Evolutionary conservation across 2,113 vertebrate species (phyloP), one percentile per base, ranked within the genome.

Genomic region (Anhinga rufa): DNA sequence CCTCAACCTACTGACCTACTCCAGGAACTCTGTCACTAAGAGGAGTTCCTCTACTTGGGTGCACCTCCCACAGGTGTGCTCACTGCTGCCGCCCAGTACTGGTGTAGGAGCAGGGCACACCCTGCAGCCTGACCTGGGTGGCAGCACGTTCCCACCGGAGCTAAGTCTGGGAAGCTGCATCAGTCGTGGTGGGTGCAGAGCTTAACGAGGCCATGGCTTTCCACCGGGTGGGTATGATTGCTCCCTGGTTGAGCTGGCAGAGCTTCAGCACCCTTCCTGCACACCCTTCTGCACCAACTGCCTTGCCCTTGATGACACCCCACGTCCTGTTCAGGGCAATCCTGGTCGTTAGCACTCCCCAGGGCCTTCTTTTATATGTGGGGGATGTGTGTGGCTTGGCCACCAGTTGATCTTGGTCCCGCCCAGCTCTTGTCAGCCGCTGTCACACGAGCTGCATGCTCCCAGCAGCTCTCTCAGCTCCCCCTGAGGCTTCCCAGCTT

Each of bases 21-120:
- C 34, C 34, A 1, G 4, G 34, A 60, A 9, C 58, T 36, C 14
- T 36, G 58, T 16, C 58, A 36, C 34, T 8, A 20, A 60, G 14
- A 15, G 21, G 34, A 24, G 57, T 60, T 24, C 57, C 21, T 60
- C 20, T n/a, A 21, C 20, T 32, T n/a, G 58, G 58, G 34, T 4
- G 1, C 34, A 25, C 9, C 58, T 60, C 58, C 21, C 14, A 34
- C 21, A 36, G 34, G 14, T 24, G 34, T 60, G 34, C 58, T 36
- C 34, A 10, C 21, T 10, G 14, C 14, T 16, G 34, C 34, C 4
- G 1, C 10, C 34, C 4, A 4, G 4, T 5, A 15, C 58, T 24
- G 58, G 34, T 4, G 4, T 24, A 24, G n/a, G 34, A 7, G 34
- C 21, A 60, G 21, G 58, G 34, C 21, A n/a, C 34, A 24, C 14